Evolutionary conservation across 1,140 invertebrate species (phyloP).

Genomic region (Chlorops oryzae): DNA sequence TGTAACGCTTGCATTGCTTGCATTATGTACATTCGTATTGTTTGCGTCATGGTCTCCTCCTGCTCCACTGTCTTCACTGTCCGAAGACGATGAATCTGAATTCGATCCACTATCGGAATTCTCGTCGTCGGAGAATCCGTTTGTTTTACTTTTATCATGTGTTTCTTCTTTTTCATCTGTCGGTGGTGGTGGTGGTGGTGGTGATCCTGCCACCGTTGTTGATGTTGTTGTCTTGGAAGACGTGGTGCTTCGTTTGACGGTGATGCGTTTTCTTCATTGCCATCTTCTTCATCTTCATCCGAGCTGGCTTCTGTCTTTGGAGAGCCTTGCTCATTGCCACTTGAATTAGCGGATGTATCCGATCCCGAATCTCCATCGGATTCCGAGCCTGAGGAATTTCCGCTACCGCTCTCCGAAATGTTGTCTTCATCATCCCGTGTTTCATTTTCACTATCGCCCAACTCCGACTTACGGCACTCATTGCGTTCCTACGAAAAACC

Average conservation of each 20-base stretch:
- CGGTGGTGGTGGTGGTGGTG: background rate
- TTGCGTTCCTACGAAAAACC: conserved; percentile 40
- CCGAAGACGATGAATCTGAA: conserved; percentile 25
- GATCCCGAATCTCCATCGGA: conserved; percentile 43
- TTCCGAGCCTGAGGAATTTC: conserved; percentile 51
- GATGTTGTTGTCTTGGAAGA: no score
- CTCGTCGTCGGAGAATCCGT: conserved; percentile 37
- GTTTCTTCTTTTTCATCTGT: conserved; percentile 1
- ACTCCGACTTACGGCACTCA: conserved; percentile 46
- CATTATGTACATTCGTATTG: background rate
- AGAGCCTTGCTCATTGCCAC: conserved; percentile 33
- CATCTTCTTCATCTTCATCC: conserved; percentile 9
- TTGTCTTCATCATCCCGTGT: conserved; percentile 46
- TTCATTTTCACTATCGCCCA: conserved; percentile 46
- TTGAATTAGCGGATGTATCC: conserved; percentile 28
- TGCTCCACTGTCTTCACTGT: conserved; percentile 41
- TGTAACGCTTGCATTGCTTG: conserved; percentile 23
- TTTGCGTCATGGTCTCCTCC: conserved; percentile 21
- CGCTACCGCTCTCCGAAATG: conserved; percentile 42
- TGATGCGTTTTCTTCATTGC: conserved; percentile 10
- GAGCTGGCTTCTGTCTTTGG: conserved; percentile 23
- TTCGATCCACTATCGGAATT: conserved; percentile 33
- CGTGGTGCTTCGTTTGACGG: no score
- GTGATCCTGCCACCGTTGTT: no score
- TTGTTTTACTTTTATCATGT: conserved; percentile 22